A percentile compares a stretch with the other conserved stretches of the same genome.
These are phyloP conservation scores for Hyles lineata DNA, from an alignment of 2,888 invertebrate species.

Conservation along the genomic window DNA sequence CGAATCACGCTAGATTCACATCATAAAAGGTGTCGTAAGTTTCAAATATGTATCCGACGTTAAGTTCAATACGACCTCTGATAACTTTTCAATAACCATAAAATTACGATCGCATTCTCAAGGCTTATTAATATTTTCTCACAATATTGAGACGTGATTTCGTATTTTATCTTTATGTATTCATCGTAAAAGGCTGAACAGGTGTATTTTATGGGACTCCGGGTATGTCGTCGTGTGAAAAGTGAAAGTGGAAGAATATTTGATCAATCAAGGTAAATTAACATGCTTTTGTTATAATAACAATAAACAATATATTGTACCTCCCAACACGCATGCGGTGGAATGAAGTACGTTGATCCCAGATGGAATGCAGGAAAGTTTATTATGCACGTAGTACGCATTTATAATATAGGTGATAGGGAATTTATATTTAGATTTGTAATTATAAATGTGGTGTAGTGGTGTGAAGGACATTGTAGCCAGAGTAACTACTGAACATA, in stretches of 20 bases:
- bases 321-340: no score
- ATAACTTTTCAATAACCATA: constrained; percentile 23
- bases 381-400: no score
- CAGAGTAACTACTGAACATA: no score
- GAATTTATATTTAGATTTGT: no score
- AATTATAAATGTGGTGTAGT: no score
- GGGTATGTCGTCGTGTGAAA: background rate
- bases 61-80: background rate
- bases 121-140: constrained; percentile 3
- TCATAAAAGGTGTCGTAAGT: constrained; percentile 3
- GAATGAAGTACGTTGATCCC: no score
- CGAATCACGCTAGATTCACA: constrained; percentile 6
- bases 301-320: background rate
- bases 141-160: constrained; percentile 18
- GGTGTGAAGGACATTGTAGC: no score
- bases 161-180: constrained; percentile 14
- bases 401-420: no score
- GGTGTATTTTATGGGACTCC: background rate
- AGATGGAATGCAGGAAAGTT: no score
- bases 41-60: background rate
- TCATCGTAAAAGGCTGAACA: background rate
- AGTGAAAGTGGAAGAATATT: background rate
- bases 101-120: constrained; percentile 17
- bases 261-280: background rate
- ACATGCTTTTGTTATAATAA: background rate